Evolutionary conservation across 35 echinoderm and acorn worm species (phyloP), one percentile per base, ranked within the genome.

Genomic region (Apostichopus californicus): DNA sequence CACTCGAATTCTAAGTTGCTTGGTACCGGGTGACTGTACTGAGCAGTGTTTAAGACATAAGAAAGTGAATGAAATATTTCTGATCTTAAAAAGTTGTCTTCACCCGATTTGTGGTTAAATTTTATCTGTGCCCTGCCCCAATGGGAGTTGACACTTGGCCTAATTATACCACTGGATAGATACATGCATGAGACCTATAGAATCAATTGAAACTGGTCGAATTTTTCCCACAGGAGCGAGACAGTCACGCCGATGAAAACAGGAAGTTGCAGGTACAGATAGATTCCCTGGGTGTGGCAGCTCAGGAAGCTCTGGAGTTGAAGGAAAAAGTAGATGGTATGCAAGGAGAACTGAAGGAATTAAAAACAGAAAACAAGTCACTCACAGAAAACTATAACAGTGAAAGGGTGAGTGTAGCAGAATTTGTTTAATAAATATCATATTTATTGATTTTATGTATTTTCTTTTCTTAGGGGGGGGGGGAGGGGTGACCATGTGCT

Each of bases 351-450:
- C 52, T 95, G 14, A 98, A 98, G 91, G 90, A 90, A 22, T 85
- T 98, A 26, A 90, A 94, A 57, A 66, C 90, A 68, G 96, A 98
- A 64, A 81, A 92, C 20, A 98, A 98, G 72, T 54, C 92, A 13
- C 14, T 94, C 5, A 94, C 90, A 73, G 96, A 98, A 3, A 98
- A 98, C 73, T 98, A 93, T 71, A 98, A 98, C 90, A 98, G 96
- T 60, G 96, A 98, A 92, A 95, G 96, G 90, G 96, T 98, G 25
- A 91, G 94, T 94, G 7, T 56, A 15, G 34, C 34, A 34, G 28
- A 34, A 34, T 2, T n/a, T n/a, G n/a, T n/a, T n/a, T 34, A 25
- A 0, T 25, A 25, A 25, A 25, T 0, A 25, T 0, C 24, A 25
- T 25, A 25, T 25, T 25, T 25, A 25, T 25, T 25, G 24, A 25